These are phyloP conservation scores for Dasypogon diadema DNA, from an alignment of 2,888 invertebrate species.

Conservation along the genomic window DNA sequence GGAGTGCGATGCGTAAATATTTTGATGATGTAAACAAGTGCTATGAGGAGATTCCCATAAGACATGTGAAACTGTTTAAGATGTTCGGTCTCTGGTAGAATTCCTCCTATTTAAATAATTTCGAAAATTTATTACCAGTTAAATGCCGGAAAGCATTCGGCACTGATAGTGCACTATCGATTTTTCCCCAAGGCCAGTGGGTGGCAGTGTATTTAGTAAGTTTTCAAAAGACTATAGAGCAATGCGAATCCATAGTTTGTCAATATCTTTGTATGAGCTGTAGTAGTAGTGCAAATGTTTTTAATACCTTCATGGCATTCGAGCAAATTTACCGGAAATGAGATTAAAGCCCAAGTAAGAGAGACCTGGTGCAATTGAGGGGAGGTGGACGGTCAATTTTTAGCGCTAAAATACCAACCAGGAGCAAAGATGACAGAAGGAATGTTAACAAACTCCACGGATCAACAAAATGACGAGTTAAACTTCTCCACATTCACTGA, in stretches of 20 bases:
- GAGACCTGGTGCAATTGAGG: neutral
- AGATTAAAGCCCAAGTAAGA: neutral
- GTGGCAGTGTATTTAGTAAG: constrained; percentile 56
- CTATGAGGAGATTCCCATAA: neutral
- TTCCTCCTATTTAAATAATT: neutral
- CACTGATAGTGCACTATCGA: constrained; percentile 60
- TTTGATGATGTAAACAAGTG: constrained; percentile 47
- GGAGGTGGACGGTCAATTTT: constrained; percentile 37
- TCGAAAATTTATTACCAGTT: constrained; percentile 13
- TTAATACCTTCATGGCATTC: neutral
- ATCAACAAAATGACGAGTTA: constrained; percentile 70
- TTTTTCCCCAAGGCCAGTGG: constrained; percentile 62
- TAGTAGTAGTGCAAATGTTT: constrained; percentile 13
- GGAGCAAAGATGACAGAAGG: constrained; percentile 59
- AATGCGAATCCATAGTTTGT: neutral
- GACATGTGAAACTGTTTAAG: constrained; percentile 14
- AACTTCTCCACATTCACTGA: constrained; percentile 78
- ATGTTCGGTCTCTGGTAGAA: neutral
- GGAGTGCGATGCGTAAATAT: constrained; percentile 24
- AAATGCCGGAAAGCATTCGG: constrained; percentile 34
- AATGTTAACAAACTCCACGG: constrained; percentile 63
- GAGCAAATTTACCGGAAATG: neutral
- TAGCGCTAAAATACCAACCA: constrained; percentile 12
- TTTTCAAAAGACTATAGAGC: constrained; percentile 24
- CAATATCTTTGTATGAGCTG: neutral